These are phyloP conservation scores for Acanthosoma haemorrhoidale DNA, from an alignment of 2,888 invertebrate species.

Conservation along the genomic window DNA sequence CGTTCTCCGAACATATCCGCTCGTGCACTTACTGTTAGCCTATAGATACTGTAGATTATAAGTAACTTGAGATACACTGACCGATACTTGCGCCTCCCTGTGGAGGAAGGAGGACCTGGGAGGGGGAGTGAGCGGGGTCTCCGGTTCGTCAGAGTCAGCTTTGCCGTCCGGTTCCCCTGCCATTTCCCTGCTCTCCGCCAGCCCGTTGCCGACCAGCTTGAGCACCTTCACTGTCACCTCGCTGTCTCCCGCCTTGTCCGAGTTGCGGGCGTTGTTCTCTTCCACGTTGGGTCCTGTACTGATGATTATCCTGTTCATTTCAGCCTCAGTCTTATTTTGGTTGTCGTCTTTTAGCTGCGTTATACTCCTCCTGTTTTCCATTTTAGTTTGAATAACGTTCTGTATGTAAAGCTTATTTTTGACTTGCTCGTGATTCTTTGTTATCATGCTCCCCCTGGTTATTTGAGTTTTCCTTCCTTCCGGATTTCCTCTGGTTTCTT, in stretches of 20 bases:
- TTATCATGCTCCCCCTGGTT: constrained; percentile 41
- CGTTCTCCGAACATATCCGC: no score
- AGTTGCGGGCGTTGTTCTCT: constrained; percentile 38
- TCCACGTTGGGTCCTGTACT: constrained; percentile 31
- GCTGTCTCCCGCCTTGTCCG: constrained; percentile 20
- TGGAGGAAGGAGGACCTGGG: constrained; percentile 46
- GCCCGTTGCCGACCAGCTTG: constrained; percentile 38
- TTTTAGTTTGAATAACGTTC: constrained; percentile 24
- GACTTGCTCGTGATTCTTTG: constrained; percentile 41
- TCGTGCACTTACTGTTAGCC: no score
- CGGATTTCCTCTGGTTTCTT: constrained; percentile 28
- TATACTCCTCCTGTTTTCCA: constrained; percentile 8
- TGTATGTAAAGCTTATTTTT: constrained; percentile 40
- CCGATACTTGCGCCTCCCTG: constrained; percentile 17
- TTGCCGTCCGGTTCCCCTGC: constrained; percentile 84
- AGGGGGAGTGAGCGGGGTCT: constrained; percentile 63
- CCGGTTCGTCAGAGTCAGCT: constrained; percentile 70
- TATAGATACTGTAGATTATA: no score
- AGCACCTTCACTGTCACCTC: constrained; percentile 37
- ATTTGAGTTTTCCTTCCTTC: constrained; percentile 40
- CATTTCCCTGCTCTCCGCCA: constrained; percentile 63
- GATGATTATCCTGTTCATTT: constrained; percentile 32
- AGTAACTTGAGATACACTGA: no score
- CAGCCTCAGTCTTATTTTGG: constrained; percentile 19
- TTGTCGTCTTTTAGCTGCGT: constrained; percentile 19